Conservation (phyloP, 2,113 vertebrate genomes). For the Lepisosteus osseus region DNA sequence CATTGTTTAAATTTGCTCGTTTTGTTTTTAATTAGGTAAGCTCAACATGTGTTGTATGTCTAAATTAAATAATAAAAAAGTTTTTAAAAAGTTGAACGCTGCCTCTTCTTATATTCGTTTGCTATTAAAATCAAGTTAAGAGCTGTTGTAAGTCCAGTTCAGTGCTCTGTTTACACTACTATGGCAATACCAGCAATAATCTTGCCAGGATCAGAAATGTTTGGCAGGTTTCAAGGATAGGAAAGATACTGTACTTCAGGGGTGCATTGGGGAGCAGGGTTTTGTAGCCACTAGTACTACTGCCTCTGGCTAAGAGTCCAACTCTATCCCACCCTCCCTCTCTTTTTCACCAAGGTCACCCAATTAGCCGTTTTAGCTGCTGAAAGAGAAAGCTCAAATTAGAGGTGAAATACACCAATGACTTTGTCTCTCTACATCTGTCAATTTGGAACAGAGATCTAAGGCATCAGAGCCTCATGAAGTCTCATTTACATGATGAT, state of each 20-base stretch:
- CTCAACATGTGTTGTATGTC: too few relatives aligned
- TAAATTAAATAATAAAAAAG: too few relatives aligned
- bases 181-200: slow-evolving; percentile 29
- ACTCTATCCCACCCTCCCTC: slow-evolving; percentile 2
- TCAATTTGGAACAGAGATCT: slow-evolving; percentile 28
- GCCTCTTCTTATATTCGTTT: too few relatives aligned
- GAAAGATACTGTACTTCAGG: slow-evolving; percentile 29
- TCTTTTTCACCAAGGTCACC: not conserved
- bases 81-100: too few relatives aligned
- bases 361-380: not conserved
- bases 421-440: not conserved
- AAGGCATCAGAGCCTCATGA: slow-evolving; percentile 18
- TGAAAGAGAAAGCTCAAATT: slow-evolving; percentile 5
- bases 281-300: slow-evolving; percentile 17
- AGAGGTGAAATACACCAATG: slow-evolving; percentile 8
- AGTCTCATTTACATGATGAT: slow-evolving; percentile 23
- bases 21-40: too few relatives aligned
- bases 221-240: slow-evolving; percentile 32
- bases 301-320: slow-evolving; percentile 12
- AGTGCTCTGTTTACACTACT: slow-evolving; percentile 21
- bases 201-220: slow-evolving; percentile 27
- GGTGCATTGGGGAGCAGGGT: slow-evolving; percentile 22
- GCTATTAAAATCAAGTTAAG: too few relatives aligned
- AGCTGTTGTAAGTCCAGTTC: not conserved
- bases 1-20: too few relatives aligned